Percentiles rank a stretch among this genome's conserved stretches.
phyloP scores from a whole-genome alignment of 1,140 invertebrate species.

The Microplitis mediator region DNA sequence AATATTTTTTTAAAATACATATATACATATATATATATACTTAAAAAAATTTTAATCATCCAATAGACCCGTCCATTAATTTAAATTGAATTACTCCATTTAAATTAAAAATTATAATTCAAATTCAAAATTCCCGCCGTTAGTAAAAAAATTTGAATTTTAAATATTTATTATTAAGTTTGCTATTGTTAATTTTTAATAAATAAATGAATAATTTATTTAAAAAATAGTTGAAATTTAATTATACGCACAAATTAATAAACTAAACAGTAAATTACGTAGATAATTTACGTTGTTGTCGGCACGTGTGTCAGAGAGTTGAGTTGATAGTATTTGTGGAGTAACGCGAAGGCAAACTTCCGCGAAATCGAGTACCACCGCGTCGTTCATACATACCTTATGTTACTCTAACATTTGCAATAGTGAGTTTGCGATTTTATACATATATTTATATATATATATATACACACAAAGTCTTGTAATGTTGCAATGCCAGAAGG shows the following conservation, averaged over 20 bases:
- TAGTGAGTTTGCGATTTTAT: constrained; percentile 10
- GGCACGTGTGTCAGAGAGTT: constrained; percentile 39
- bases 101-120: no score
- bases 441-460: neutral
- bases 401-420: neutral
- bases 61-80: no score
- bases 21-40: no score
- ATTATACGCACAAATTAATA: neutral
- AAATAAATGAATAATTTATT: neutral
- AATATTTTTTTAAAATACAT: no score
- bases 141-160: no score
- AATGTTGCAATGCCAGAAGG: constrained; percentile 44
- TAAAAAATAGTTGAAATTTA: neutral
- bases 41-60: no score
- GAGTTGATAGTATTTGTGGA: constrained; percentile 54
- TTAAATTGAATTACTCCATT: no score
- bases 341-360: constrained; percentile 54
- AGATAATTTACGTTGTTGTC: neutral
- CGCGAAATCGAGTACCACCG: constrained; percentile 42
- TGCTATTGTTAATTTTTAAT: no score
- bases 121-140: no score
- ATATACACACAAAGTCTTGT: neutral
- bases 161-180: no score
- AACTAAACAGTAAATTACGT: neutral
- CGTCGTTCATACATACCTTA: constrained; percentile 8